Evolutionary conservation across 2,797 vertebrate genomes (phyloP), one percentile per base, ranked within the genome.

Genomic region (Spondyliosoma cantharus): DNA sequence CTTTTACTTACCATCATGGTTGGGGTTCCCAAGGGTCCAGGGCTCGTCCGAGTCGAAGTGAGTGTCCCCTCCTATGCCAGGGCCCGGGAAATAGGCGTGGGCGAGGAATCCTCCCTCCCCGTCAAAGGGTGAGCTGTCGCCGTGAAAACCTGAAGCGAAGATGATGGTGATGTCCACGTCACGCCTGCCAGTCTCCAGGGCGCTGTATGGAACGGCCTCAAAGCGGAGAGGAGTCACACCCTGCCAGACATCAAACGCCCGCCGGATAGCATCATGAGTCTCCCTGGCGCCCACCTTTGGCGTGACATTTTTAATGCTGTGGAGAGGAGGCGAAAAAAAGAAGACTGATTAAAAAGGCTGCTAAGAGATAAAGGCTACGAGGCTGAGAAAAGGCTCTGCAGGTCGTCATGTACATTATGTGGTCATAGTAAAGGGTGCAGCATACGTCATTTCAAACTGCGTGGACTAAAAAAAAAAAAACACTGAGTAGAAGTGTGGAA

Each of bases 161-260:
- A 99, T 98, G 81, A 99, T 99, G 82, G 97, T 99, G 94, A 99
- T 99, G 95, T 99, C 98, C 88, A 98, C 98, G 3, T 98, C 97
- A 14, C 97, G 96, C 87, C 97, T 97, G 90, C 97, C 97, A 42
- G 96, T 98, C 95, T 99, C 97, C 92, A 99, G 93, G 81, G 97
- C 97, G 50, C 95, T 95, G 89, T 98, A 99, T 49, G 98, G 97
- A 89, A 99, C 96, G 80, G 98, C 98, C 95, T 99, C 97, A 74
- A 99, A 99, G 32, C 96, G 98, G 76, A 99, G 91, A 24, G 98
- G 98, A 60, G 98, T 99, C 94, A 99, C 98, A 77, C 97, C 97
- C 95, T 99, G 98, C 98, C 98, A 99, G 91, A 99, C 98, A 78
- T 99, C 97, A 65, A 99, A 99, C 72, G 98, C 98, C 91, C 97